Evolutionary conservation across 2,888 invertebrate species (phyloP), one percentile per base, ranked within the genome.

Genomic region (Pseudococcus longispinus): DNA sequence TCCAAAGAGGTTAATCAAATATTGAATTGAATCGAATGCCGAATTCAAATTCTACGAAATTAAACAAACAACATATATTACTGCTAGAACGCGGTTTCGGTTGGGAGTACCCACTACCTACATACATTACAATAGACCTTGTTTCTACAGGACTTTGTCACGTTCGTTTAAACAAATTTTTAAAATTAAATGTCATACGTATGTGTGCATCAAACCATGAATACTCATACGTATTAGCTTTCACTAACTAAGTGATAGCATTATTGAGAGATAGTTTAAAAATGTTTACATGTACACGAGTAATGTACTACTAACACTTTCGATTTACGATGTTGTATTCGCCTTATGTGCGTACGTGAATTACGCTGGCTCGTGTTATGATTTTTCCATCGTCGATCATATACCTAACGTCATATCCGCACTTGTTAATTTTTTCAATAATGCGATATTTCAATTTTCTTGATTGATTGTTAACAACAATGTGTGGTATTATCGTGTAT

Each of bases 191-290:
- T 74, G 74, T 74, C 74, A 74, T 65, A 37, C 37, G 13, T 74
- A 74, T 65, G 18, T 74, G 74, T 37, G 74, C 37, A 74, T 18
- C 37, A 74, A 74, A 74, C n/a, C 74, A 74, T 74, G 74, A 74
- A 74, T 74, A 74, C 74, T 32, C 74, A 74, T 37, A 18, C 37
- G 74, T 51, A 51, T 51, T 74, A 74, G 74, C 74, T 74, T 74
- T 74, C 74, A 74, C 74, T 74, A 51, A n/a, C n/a, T n/a, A 5
- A 32, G 74, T 74, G 74, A 74, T 74, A 74, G 32, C 74, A 74
- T 74, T 37, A 74, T 29, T 37, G 37, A 65, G 74, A 32, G 32
- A 74, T 74, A 74, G 74, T 74, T 37, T 65, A n/a, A 9, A 29
- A 29, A 74, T 74, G 37, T 74, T 74, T 74, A 74, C 74, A 37